Evolutionary conservation across 2,888 invertebrate species (phyloP).

Genomic region (Tipula unca): DNA sequence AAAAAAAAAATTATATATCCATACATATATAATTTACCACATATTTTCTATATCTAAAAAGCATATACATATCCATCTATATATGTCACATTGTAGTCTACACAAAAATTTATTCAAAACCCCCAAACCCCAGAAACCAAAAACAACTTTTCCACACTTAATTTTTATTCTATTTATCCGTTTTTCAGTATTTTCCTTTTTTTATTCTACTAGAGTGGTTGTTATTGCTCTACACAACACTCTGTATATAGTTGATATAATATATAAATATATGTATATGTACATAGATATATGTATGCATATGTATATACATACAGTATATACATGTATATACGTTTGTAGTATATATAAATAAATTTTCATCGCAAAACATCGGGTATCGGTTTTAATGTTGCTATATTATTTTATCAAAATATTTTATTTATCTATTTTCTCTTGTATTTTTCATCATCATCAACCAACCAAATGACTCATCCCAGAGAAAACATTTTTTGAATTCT

Average conservation of each 20-base stretch:
- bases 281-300: not conserved
- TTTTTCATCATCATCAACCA: not conserved
- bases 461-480: not conserved
- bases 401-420: conserved; percentile 14
- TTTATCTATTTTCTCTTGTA: not conserved
- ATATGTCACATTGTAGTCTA: conserved; percentile 2
- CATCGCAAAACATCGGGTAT: conserved; percentile 3
- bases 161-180: conserved; percentile 3
- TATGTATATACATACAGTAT: not conserved
- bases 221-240: not conserved
- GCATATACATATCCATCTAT: not conserved
- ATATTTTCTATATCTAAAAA: not conserved
- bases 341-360: not conserved
- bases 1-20: not conserved
- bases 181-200: not conserved
- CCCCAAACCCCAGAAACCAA: not conserved
- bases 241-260: not conserved
- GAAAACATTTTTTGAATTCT: not conserved
- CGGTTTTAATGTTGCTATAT: conserved; percentile 14
- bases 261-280: not conserved
- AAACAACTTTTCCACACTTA: conserved; percentile 10
- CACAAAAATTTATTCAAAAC: not conserved
- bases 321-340: not conserved
- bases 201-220: not conserved
- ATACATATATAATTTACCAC: not conserved